A percentile compares a stretch with the other conserved stretches of the same genome.
Conservation (phyloP, 2,797 vertebrate genomes). For the Parauchenoglanis punctatus region DNA sequence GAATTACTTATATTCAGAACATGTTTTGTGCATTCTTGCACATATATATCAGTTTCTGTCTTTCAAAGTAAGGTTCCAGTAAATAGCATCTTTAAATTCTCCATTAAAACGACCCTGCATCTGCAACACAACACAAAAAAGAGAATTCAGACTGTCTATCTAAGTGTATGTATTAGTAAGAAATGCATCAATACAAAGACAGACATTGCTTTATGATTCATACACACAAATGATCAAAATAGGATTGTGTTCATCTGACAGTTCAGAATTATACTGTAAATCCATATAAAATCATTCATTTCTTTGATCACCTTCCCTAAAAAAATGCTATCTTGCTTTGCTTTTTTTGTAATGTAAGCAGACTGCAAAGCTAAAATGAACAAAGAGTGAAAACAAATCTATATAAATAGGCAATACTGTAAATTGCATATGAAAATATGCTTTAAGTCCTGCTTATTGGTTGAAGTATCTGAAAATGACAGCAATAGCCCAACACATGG, state of each 20-base stretch:
- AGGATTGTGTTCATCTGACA: not conserved
- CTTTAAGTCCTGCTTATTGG: not conserved
- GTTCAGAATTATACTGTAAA: not conserved
- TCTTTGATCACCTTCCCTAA: not conserved
- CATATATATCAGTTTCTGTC: not conserved
- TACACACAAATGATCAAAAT: not conserved
- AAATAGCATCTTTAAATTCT: fast-evolving
- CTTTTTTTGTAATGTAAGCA: not conserved
- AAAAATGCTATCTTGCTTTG: not conserved
- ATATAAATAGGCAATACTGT: not conserved
- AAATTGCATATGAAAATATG: not conserved
- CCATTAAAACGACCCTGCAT: fast-evolving
- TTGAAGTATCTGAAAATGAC: not conserved
- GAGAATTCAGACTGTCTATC: not conserved
- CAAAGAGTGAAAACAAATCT: not conserved
- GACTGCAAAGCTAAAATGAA: not conserved
- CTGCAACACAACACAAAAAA: slow-evolving; percentile 62
- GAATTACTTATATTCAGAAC: not conserved
- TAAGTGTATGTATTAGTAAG: not conserved
- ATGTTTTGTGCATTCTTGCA: not conserved
- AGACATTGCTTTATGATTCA: not conserved
- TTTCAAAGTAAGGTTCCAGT: not conserved
- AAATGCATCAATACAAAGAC: not conserved
- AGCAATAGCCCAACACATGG: not conserved
- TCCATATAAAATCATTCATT: not conserved